Conservation (phyloP, 2,888 invertebrate species). For the Nemotelus nigrinus region DNA sequence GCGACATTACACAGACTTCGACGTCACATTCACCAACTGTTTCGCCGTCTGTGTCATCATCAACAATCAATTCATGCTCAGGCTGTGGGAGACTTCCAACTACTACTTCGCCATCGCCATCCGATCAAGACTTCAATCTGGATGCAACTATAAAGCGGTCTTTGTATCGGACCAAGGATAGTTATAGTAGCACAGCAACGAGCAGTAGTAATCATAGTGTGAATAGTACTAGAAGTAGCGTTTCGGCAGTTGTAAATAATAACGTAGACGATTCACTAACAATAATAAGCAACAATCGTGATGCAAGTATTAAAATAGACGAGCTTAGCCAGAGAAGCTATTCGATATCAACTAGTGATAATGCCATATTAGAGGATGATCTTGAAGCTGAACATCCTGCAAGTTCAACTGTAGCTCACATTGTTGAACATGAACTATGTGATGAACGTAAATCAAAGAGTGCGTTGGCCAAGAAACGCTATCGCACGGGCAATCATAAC, state of each 20-base stretch:
- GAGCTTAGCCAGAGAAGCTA: constrained; percentile 48
- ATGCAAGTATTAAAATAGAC: constrained; percentile 47
- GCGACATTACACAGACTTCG: neutral
- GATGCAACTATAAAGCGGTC: constrained; percentile 37
- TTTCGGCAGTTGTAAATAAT: constrained; percentile 54
- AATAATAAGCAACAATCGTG: constrained; percentile 47
- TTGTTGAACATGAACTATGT: constrained; percentile 41
- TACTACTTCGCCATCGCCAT: constrained; percentile 41
- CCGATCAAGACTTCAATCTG: constrained; percentile 33
- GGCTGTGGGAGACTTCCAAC: constrained; percentile 39
- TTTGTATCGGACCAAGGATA: constrained; percentile 24
- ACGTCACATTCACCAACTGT: constrained; percentile 46
- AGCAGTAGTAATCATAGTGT: constrained; percentile 54
- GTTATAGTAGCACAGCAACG: constrained; percentile 53
- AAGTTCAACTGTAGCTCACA: constrained; percentile 16
- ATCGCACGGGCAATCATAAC: constrained; percentile 28
- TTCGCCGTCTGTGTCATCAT: constrained; percentile 53
- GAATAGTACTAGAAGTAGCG: constrained; percentile 23
- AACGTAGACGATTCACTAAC: constrained; percentile 49
- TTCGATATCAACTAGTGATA: constrained; percentile 48
- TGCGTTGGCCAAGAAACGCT: constrained; percentile 15
- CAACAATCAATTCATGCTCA: constrained; percentile 32
- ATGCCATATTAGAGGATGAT: constrained; percentile 35
- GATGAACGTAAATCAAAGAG: constrained; percentile 46
- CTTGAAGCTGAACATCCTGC: constrained; percentile 17